Evolutionary conservation across 2,888 invertebrate genomes (phyloP).

Genomic region (Pharmacophagus antenor): DNA sequence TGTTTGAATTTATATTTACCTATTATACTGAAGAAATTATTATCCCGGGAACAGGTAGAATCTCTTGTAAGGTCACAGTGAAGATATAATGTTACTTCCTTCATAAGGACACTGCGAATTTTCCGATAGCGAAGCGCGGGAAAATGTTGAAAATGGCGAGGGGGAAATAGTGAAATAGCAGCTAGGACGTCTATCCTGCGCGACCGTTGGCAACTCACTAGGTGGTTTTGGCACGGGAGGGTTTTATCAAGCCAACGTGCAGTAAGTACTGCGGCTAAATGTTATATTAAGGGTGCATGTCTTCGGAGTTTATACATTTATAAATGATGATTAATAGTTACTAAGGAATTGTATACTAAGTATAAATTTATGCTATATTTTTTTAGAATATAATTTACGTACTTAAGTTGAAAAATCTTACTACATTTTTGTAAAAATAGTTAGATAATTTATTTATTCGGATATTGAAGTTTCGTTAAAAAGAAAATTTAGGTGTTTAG

Average conservation of each 20-base stretch:
- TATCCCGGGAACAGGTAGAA: slow-evolving; percentile 59
- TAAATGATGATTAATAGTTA: neutral
- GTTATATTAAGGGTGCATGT: slow-evolving; percentile 38
- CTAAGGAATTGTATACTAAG: neutral
- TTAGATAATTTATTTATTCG: too few species aligned
- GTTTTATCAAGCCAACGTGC: slow-evolving; percentile 47
- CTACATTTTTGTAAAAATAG: too few species aligned
- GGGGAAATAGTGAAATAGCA: slow-evolving; percentile 43
- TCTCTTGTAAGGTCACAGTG: slow-evolving; percentile 51
- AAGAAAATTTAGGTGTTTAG: too few species aligned
- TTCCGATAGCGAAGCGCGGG: slow-evolving; percentile 42
- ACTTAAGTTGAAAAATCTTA: too few species aligned
- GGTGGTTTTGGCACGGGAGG: slow-evolving; percentile 61
- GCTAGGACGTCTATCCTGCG: slow-evolving; percentile 51
- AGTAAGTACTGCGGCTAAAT: slow-evolving; percentile 36
- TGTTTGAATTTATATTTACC: slow-evolving; percentile 40
- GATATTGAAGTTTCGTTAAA: too few species aligned
- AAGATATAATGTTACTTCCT: slow-evolving; percentile 57
- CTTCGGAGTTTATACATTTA: slow-evolving; percentile 8
- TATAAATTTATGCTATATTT: neutral
- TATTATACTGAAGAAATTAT: slow-evolving; percentile 71
- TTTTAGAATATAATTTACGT: too few species aligned
- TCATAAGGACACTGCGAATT: slow-evolving; percentile 64
- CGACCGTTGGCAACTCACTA: slow-evolving; percentile 62
- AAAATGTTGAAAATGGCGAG: slow-evolving; percentile 45